Conservation (phyloP, 2,888 invertebrate species). For the Hololepta plana region DNA sequence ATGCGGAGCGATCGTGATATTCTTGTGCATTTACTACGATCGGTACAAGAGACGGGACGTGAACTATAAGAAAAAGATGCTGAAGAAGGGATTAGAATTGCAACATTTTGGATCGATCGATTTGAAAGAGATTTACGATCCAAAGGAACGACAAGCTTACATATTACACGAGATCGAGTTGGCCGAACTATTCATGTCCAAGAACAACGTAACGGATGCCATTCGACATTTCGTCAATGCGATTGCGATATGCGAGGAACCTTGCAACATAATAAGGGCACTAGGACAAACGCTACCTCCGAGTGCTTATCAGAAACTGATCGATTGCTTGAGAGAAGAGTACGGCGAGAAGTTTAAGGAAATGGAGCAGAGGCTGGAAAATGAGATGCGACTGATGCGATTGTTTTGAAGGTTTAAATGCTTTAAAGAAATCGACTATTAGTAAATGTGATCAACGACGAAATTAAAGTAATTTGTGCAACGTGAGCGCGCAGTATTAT, state of each 20-base stretch:
- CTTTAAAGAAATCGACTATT: no score
- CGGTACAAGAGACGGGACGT: conserved; percentile 7
- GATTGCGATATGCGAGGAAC: conserved; percentile 14
- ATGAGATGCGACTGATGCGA: no score
- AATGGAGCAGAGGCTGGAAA: no score
- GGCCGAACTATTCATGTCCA: conserved; percentile 13
- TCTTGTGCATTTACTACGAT: conserved; percentile 9
- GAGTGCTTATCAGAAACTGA: conserved; percentile 11
- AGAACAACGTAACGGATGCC: conserved; percentile 12
- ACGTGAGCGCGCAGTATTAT: no score
- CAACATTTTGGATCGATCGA: no score
- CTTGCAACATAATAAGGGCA: conserved; percentile 12
- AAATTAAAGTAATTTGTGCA: no score
- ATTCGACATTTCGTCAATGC: conserved; percentile 15
- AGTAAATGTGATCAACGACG: no score
- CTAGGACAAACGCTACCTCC: conserved; percentile 12
- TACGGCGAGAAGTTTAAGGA: conserved; percentile 7
- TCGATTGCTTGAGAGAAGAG: conserved; percentile 10
- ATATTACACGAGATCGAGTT: conserved; percentile 14
- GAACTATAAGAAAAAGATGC: conserved; percentile 4
- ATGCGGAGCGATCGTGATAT: conserved; percentile 9
- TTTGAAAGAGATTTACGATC: conserved; percentile 10
- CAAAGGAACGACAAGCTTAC: conserved; percentile 9
- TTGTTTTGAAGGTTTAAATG: no score
- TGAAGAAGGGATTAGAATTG: conserved; percentile 8